These are phyloP conservation scores for Romanogobio albipinnatus DNA, from an alignment of 2,113 vertebrate genomes.

Conservation along the genomic window DNA sequence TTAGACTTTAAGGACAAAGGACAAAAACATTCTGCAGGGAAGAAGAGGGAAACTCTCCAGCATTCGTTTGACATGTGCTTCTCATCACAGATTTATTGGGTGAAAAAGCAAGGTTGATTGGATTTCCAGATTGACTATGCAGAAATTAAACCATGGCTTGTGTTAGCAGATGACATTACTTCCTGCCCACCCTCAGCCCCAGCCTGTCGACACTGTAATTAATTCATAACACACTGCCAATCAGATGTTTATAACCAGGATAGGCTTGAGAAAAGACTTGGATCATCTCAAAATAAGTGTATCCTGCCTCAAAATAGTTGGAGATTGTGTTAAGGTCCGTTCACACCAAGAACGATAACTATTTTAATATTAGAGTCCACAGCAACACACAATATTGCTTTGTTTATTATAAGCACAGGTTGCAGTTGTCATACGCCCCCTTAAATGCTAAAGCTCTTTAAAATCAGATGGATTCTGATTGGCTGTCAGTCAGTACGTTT, in stretches of 20 bases:
- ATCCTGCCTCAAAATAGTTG: background rate
- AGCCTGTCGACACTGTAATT: conserved; percentile 57
- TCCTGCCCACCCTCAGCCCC: conserved; percentile 36
- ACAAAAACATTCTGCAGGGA: background rate
- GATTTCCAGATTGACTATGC: conserved; percentile 48
- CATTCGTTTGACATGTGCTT: conserved; percentile 31
- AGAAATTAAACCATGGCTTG: conserved; percentile 51
- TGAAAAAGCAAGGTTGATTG: conserved; percentile 50
- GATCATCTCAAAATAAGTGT: background rate
- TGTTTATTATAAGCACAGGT: too few relatives aligned
- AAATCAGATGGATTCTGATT: too few relatives aligned
- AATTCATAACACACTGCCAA: conserved; percentile 63
- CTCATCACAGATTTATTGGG: conserved; percentile 50
- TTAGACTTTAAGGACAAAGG: conserved; percentile 20
- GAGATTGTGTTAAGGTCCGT: background rate
- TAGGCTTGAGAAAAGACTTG: background rate
- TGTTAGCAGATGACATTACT: conserved; percentile 51
- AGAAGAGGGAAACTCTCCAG: background rate
- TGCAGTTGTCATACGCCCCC: too few relatives aligned
- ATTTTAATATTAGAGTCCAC: too few relatives aligned
- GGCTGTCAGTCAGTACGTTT: too few relatives aligned
- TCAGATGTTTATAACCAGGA: conserved; percentile 64
- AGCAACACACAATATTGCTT: too few relatives aligned
- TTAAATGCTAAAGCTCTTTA: too few relatives aligned
- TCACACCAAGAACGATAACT: too few relatives aligned